These are phyloP conservation scores for Myotis yumanensis DNA, from an alignment of 2,113 vertebrate genomes.

Conservation along the genomic window DNA sequence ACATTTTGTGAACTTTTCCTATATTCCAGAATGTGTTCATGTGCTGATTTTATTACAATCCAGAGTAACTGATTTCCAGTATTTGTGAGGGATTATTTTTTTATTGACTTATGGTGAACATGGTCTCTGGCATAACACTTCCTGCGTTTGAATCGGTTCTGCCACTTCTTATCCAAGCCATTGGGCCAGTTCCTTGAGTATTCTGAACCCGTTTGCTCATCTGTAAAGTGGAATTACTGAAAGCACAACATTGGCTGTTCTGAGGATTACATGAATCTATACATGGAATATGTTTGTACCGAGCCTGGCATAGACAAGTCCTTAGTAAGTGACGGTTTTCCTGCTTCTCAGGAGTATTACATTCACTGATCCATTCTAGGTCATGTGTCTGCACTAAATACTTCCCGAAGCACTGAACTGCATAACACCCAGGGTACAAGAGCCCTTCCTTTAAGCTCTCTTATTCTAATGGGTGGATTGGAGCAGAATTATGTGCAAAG, in stretches of 20 bases:
- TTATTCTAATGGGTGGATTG: background rate
- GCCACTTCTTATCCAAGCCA: background rate
- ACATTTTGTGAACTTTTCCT: constrained; percentile 1
- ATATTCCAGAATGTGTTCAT: background rate
- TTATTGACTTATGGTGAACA: background rate
- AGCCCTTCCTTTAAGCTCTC: background rate
- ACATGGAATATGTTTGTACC: background rate
- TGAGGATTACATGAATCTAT: background rate
- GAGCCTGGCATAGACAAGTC: background rate
- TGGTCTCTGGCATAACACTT: background rate
- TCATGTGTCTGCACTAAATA: background rate
- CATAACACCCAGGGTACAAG: background rate
- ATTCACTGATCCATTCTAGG: background rate
- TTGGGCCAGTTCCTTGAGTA: background rate
- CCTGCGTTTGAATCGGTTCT: background rate
- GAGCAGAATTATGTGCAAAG: background rate
- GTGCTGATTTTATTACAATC: background rate
- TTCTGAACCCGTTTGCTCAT: background rate
- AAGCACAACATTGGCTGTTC: background rate
- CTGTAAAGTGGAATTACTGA: background rate
- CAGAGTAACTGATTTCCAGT: background rate
- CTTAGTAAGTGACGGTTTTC: background rate
- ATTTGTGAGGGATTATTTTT: background rate
- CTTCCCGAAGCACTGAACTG: background rate
- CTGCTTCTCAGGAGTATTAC: background rate